A percentile compares a stretch with the other conserved stretches of the same genome.
Conservation (phyloP, 2,113 vertebrate species). For the Megaptera novaeangliae region DNA sequence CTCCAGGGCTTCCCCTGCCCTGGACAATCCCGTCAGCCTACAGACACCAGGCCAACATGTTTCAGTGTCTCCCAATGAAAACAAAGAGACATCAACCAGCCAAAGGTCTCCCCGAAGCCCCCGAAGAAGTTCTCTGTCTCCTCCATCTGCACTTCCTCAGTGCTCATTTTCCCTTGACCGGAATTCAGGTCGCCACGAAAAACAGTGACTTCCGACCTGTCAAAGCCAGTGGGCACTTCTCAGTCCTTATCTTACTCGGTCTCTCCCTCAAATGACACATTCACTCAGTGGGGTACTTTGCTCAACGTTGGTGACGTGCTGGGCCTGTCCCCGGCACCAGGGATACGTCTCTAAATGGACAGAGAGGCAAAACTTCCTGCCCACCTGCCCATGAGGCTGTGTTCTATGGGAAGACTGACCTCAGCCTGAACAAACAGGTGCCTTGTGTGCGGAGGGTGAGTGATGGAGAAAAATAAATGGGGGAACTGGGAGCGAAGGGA, state of each 20-base stretch:
- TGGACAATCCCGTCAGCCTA: background rate
- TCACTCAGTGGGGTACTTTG: background rate
- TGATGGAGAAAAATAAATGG: background rate
- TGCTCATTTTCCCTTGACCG: background rate
- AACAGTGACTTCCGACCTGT: background rate
- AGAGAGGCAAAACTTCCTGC: background rate
- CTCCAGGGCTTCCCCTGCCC: rapidly evolving
- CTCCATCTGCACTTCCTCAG: background rate
- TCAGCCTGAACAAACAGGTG: background rate
- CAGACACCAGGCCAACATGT: rapidly evolving
- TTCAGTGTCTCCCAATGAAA: background rate
- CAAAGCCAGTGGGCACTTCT: background rate
- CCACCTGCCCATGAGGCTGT: background rate
- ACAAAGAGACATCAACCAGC: background rate
- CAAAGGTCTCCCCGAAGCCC: background rate
- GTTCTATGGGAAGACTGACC: background rate
- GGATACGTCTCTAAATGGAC: background rate
- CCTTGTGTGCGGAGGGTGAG: too few relatives aligned
- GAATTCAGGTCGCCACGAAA: background rate
- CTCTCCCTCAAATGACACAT: background rate
- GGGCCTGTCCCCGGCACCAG: background rate
- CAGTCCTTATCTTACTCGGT: rapidly evolving
- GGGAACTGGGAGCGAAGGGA: background rate
- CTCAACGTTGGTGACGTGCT: rapidly evolving
- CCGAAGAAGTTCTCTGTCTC: background rate